phyloP scores from a whole-genome alignment of 2,797 vertebrate genomes.

The Propithecus deckenii region DNA sequence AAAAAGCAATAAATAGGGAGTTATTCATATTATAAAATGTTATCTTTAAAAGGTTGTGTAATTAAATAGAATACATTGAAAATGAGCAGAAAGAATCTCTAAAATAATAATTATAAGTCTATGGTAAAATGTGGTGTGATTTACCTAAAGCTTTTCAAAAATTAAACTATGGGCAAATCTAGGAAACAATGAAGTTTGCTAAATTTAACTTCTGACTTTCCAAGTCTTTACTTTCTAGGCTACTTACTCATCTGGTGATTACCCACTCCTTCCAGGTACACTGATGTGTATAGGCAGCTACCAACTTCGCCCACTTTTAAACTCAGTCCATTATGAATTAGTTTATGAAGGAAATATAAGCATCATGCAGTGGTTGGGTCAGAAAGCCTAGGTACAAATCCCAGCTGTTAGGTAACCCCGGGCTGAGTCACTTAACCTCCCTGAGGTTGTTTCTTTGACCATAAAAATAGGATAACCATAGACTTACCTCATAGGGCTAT shows the following conservation, averaged over 20 bases:
- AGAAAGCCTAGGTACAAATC: neutral
- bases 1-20: neutral
- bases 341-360: neutral
- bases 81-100: slow-evolving; percentile 18
- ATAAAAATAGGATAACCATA: neutral
- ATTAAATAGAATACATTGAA: slow-evolving; percentile 26
- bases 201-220: slow-evolving; percentile 23
- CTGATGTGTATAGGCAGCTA: neutral
- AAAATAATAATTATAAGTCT: neutral
- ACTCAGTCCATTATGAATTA: neutral
- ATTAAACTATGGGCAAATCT: slow-evolving; percentile 12
- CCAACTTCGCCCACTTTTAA: neutral
- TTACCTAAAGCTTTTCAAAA: slow-evolving; percentile 31
- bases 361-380: neutral
- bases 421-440: neutral
- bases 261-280: neutral
- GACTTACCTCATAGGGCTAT: neutral
- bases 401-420: neutral
- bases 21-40: neutral
- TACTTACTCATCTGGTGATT: neutral
- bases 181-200: neutral
- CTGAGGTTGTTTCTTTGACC: neutral
- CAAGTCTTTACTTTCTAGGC: neutral
- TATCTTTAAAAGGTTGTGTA: slow-evolving; percentile 24
- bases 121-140: neutral